phyloP scores from a whole-genome alignment of 2,888 invertebrate species.

The Pterostichus niger region DNA sequence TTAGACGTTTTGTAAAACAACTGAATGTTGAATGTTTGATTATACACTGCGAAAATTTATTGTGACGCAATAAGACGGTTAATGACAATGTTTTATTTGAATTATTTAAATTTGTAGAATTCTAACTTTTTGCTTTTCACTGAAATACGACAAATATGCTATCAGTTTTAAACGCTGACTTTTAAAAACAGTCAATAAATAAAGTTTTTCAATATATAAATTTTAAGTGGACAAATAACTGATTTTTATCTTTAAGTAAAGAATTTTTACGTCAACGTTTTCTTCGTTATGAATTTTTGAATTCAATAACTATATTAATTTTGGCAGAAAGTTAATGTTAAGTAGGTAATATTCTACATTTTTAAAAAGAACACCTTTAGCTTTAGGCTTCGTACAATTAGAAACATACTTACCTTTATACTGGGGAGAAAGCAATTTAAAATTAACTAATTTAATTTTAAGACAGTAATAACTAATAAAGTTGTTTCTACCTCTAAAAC shows the following conservation, averaged over 20 bases:
- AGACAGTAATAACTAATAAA: constrained; percentile 2
- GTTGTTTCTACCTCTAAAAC: background rate
- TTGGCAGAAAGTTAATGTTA: background rate
- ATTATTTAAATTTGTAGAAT: constrained; percentile 36
- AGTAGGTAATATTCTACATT: background rate
- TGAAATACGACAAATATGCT: constrained; percentile 26
- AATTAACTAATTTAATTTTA: background rate
- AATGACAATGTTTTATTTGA: constrained; percentile 31
- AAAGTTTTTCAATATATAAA: constrained; percentile 4
- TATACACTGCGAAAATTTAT: constrained; percentile 35
- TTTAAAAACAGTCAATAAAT: constrained; percentile 26
- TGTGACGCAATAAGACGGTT: constrained; percentile 29
- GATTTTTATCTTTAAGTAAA: too few species aligned
- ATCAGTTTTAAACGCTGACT: constrained; percentile 8
- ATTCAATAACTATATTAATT: background rate
- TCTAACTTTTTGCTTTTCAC: constrained; percentile 10
- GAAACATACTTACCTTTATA: background rate
- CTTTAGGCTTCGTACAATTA: constrained; percentile 3
- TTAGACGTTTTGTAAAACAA: constrained; percentile 40
- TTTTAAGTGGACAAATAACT: constrained; percentile 25
- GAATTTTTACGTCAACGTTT: too few species aligned
- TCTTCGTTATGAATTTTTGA: too few species aligned
- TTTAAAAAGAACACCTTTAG: background rate
- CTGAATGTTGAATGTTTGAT: constrained; percentile 31
- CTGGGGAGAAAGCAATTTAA: constrained; percentile 23